These are phyloP conservation scores for Euproctis similis DNA, from an alignment of 2,888 invertebrate species.

Conservation along the genomic window DNA sequence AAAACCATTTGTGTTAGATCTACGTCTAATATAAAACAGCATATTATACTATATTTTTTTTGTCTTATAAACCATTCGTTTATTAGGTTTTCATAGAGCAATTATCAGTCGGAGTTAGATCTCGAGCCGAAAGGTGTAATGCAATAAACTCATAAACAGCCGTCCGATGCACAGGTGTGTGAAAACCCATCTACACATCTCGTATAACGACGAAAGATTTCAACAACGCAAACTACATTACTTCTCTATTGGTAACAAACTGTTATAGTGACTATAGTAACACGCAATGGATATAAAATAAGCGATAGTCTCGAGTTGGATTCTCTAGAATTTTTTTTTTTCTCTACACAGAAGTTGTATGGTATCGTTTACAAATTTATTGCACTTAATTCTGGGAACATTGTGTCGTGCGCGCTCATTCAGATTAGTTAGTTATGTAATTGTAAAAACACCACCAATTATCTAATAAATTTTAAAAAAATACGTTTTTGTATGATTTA, in stretches of 20 bases:
- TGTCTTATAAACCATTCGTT: conserved; percentile 44
- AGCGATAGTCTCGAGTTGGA: conserved; percentile 5
- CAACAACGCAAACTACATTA: conserved; percentile 10
- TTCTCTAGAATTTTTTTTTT: conserved; percentile 21
- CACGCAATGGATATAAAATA: conserved; percentile 11
- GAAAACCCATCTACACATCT: conserved; percentile 27
- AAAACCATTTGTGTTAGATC: no score
- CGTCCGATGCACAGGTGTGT: conserved; percentile 52
- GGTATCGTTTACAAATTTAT: conserved; percentile 71
- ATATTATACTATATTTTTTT: conserved; percentile 43
- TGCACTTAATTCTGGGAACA: conserved; percentile 57
- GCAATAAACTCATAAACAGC: conserved; percentile 67
- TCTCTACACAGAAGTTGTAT: conserved; percentile 66
- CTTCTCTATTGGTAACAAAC: conserved; percentile 1
- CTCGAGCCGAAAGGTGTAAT: conserved; percentile 59
- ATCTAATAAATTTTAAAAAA: conserved; percentile 42
- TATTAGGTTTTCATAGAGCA: conserved; percentile 60
- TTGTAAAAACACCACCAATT: conserved; percentile 52
- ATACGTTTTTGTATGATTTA: conserved; percentile 35
- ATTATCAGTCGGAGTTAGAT: conserved; percentile 59
- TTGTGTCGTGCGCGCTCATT: conserved; percentile 51
- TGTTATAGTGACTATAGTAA: not conserved
- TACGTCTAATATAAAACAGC: no score
- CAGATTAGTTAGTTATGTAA: no score
- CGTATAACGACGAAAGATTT: conserved; percentile 6